Evolutionary conservation across 1,140 invertebrate species (phyloP).

Genomic region (Stegodyphus dumicola): DNA sequence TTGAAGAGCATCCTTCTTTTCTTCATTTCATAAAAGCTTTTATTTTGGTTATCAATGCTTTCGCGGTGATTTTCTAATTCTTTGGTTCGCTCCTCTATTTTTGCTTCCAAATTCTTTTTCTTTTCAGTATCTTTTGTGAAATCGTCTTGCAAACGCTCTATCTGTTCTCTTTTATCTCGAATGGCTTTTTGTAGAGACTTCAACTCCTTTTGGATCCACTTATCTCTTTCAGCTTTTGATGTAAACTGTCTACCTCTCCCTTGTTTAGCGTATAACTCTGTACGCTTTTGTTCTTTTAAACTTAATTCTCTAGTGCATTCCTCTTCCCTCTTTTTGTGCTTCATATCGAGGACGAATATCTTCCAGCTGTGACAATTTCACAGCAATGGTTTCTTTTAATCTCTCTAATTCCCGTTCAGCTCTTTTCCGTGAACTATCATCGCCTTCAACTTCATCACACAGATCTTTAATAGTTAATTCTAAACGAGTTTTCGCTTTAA

Average conservation of each 20-base stretch:
- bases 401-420: conserved; percentile 92
- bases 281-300: conserved; percentile 97
- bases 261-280: conserved; percentile 98
- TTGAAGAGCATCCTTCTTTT: conserved; percentile 94
- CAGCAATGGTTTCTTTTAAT: conserved; percentile 87
- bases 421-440: conserved; percentile 87
- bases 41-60: conserved; percentile 95
- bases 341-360: conserved; percentile 92
- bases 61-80: conserved; percentile 88
- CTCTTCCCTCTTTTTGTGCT: conserved; percentile 91
- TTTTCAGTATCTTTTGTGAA: conserved; percentile 86
- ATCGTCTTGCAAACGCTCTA: conserved; percentile 87
- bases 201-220: conserved; percentile 96
- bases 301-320: conserved; percentile 77
- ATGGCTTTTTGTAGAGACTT: conserved; percentile 74
- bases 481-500: conserved; percentile 95
- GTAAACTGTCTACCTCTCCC: conserved; percentile 97
- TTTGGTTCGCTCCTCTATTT: conserved; percentile 86
- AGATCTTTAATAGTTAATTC: conserved; percentile 96
- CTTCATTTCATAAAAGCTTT: conserved; percentile 94
- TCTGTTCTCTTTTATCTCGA: conserved; percentile 74
- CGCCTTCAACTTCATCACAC: conserved; percentile 94
- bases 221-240: conserved; percentile 93
- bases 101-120: conserved; percentile 82
- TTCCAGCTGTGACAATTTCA: conserved; percentile 89